These are phyloP conservation scores for Leucosticte australis DNA, from an alignment of 2,113 vertebrate species.

Conservation along the genomic window DNA sequence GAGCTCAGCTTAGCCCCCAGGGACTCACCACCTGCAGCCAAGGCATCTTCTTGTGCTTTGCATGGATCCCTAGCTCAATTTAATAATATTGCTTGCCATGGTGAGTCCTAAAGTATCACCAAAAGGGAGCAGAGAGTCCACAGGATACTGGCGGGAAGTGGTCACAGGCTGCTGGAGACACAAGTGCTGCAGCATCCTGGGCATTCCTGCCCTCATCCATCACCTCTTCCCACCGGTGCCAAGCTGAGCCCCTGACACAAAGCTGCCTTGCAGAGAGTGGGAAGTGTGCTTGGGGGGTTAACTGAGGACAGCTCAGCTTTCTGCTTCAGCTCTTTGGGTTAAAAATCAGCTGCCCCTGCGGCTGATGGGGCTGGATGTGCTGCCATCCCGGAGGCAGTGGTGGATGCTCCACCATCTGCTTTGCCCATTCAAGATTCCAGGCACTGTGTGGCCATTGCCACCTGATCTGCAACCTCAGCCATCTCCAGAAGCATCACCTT, in stretches of 20 bases:
- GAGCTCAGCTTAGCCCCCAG: background rate
- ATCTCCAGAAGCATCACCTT: background rate
- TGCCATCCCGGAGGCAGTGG: background rate
- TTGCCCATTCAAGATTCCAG: background rate
- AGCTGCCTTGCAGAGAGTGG: background rate
- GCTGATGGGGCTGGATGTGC: background rate
- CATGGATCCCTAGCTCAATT: background rate
- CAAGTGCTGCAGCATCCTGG: fast-evolving
- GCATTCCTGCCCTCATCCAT: background rate
- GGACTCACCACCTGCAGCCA: background rate
- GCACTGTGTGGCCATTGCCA: fast-evolving
- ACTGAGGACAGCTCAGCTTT: background rate
- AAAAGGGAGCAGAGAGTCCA: background rate
- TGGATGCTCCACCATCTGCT: background rate
- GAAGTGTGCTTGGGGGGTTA: background rate
- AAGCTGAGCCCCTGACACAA: background rate
- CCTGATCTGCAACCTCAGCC: background rate
- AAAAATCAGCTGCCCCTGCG: background rate
- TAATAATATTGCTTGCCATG: background rate
- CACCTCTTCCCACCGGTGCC: background rate
- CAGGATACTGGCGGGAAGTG: fast-evolving
- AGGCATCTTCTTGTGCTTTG: background rate
- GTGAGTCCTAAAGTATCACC: background rate
- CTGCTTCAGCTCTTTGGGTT: background rate
- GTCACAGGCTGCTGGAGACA: background rate